Evolutionary conservation across 2,888 invertebrate species (phyloP).

Genomic region (Tetragonisca angustula): DNA sequence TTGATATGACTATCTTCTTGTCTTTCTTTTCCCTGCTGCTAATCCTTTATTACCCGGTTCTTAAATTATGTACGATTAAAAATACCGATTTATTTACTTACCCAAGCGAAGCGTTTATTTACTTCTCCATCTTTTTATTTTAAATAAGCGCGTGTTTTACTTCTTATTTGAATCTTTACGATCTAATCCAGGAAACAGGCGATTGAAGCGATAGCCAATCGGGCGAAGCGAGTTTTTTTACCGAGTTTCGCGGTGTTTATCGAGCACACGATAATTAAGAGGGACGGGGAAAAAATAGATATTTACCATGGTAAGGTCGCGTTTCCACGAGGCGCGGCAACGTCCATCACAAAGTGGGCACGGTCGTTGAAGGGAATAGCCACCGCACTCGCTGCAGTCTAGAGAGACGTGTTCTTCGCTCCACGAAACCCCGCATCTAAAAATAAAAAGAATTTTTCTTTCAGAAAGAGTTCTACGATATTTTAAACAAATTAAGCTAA

Average conservation of each 20-base stretch:
- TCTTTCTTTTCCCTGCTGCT: neutral
- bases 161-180: neutral
- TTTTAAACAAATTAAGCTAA: neutral
- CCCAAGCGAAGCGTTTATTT: no score
- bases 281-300: constrained; percentile 1
- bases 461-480: neutral
- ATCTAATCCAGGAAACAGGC: neutral
- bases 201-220: neutral
- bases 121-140: neutral
- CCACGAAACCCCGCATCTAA: constrained; percentile 92
- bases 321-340: constrained; percentile 90
- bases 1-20: neutral
- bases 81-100: neutral
- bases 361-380: constrained; percentile 90
- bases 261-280: neutral
- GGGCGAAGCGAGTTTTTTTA: neutral
- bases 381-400: constrained; percentile 92
- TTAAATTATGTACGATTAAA: neutral
- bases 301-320: constrained; percentile 91
- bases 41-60: neutral
- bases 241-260: constrained; percentile 4
- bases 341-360: constrained; percentile 91
- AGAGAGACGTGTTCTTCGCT: constrained; percentile 90
- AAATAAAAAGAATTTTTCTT: constrained; percentile 57
- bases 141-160: no score